Base-by-base conservation (phyloP, 2,113 vertebrate species). In the Blennius ocellaris region DNA sequence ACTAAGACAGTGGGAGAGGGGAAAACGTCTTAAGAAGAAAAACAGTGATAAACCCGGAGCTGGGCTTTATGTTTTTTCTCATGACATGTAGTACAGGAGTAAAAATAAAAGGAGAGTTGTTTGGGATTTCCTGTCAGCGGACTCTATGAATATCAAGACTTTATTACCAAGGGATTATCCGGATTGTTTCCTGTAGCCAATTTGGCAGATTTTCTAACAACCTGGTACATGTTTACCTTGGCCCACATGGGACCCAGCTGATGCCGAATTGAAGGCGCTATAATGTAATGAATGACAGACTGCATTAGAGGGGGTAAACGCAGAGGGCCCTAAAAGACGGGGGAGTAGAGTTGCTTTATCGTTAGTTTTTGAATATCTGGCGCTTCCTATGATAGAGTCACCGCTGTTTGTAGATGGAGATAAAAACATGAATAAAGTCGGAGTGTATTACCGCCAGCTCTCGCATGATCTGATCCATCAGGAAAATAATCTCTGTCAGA, bases 111-210 rank as follows among this genome's bases (percentile, higher is more conserved):
- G 16, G 16, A 79, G 69, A 78, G 83, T 64, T 89, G 83, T 83
- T 77, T 84, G 81, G 76, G 83, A 86, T 86, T 92, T 92, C 85
- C 89, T 89, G 89, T 88, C 88, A 88, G 83, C 21, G 43, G 81
- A 84, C 78, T 86, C 62, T 51, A 57, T 82, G 83, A 82, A 78
- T 84, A 89, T 90, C 78, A 83, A 81, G 78, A 77, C 82, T 84
- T 83, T 88, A 90, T 90, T 85, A 85, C 72, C 85, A 77, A 11
- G 83, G 90, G 87, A 90, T 90, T 90, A 84, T 76, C 72, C 40
- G 81, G 86, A 89, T 86, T 82, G 72, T 84, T 90, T 89, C 80
- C 84, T 89, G 84, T 92, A 76, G 85, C 82, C 88, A 82, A 84
- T 89, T 83, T 86, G 80, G 86, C 84, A 90, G 69, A 82, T 87